Evolutionary conservation across 2,888 invertebrate species (phyloP).

Genomic region (Gnatocerus cornutus): DNA sequence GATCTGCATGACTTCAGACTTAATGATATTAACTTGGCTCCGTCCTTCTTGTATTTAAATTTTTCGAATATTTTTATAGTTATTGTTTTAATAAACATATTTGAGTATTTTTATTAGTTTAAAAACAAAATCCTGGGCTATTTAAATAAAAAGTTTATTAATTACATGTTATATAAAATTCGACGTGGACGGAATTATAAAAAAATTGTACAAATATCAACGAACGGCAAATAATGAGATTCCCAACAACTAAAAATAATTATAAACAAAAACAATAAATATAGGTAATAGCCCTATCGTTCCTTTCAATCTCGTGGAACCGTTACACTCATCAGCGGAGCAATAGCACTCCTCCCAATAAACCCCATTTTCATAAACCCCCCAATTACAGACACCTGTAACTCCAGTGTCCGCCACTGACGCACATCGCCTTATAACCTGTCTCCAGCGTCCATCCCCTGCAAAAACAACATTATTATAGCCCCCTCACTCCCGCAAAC

Average conservation of each 20-base stretch:
- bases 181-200: constrained; percentile 2
- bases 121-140: no score
- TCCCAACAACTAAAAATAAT: constrained; percentile 13
- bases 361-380: constrained; percentile 93
- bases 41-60: constrained; percentile 16
- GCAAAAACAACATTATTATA: constrained; percentile 56
- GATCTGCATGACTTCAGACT: constrained; percentile 8
- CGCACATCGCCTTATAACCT: constrained; percentile 91
- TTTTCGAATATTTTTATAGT: constrained; percentile 21
- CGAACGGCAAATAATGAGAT: background rate
- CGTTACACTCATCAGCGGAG: constrained; percentile 91
- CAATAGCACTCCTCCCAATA: constrained; percentile 99
- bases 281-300: background rate
- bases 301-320: constrained; percentile 47
- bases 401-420: constrained; percentile 93
- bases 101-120: no score
- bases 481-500: background rate
- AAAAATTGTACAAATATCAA: constrained; percentile 27
- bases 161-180: background rate
- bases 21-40: constrained; percentile 17
- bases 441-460: constrained; percentile 97
- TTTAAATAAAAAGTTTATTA: background rate
- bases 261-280: constrained; percentile 27
- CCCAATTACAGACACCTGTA: constrained; percentile 97
- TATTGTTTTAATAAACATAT: constrained; percentile 18